phyloP scores from a whole-genome alignment of 92 coral and sea anemone species.

The Pocillopora meandrina region DNA sequence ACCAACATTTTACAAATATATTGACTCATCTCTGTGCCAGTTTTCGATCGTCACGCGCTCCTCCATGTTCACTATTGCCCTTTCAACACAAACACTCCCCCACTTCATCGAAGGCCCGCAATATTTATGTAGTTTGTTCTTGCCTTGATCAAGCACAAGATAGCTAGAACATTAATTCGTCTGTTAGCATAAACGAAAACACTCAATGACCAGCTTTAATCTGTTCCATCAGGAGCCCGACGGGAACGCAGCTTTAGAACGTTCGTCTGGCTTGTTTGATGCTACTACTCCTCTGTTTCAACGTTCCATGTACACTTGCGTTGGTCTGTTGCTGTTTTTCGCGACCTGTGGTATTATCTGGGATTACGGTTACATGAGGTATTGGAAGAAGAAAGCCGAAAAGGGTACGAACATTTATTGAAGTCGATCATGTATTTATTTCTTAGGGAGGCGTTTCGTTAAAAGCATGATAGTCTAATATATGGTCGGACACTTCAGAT shows the following conservation, averaged over 20 bases:
- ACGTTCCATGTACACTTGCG: slow-evolving; percentile 68
- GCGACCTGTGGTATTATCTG: slow-evolving; percentile 89
- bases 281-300: slow-evolving; percentile 72
- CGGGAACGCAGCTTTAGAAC: slow-evolving; percentile 90
- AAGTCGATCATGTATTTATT: background rate
- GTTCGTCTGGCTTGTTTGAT: slow-evolving; percentile 91
- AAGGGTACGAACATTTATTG: slow-evolving; percentile 57
- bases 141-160: no score
- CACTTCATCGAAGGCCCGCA: no score
- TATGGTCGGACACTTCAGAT: no score
- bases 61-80: no score
- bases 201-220: background rate
- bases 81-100: no score
- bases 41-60: no score
- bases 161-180: no score
- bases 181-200: background rate
- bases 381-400: slow-evolving; percentile 80
- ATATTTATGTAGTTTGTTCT: no score
- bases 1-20: no score
- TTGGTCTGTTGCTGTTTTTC: slow-evolving; percentile 82
- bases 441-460: no score
- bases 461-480: no score
- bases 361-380: slow-evolving; percentile 96
- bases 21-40: no score
- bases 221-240: slow-evolving; percentile 60